phyloP scores from a whole-genome alignment of 2,797 vertebrate species.

The Sus cebifrons region DNA sequence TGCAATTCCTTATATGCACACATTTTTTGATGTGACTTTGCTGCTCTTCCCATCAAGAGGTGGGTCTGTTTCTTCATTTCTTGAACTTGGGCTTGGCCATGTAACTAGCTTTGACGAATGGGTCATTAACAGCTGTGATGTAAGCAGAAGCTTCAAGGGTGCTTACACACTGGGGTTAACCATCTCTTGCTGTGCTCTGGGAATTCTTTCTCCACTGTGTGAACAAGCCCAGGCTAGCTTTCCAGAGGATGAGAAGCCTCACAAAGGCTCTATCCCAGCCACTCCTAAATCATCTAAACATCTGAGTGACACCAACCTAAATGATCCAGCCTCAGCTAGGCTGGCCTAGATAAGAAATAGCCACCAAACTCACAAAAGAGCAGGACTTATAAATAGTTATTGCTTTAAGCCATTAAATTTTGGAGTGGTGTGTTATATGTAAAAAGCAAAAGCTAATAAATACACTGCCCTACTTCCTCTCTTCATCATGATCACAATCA shows the following conservation, averaged over 20 bases:
- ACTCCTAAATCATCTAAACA: neutral
- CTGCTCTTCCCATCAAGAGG: neutral
- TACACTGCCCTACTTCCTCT: neutral
- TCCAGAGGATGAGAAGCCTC: neutral
- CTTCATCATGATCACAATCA: neutral
- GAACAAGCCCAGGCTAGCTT: neutral
- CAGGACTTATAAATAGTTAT: neutral
- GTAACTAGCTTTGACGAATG: neutral
- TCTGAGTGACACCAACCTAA: neutral
- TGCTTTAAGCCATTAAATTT: neutral
- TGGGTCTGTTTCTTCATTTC: slow-evolving; percentile 28
- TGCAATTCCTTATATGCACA: neutral
- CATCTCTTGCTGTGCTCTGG: neutral
- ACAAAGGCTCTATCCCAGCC: neutral
- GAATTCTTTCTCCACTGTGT: neutral
- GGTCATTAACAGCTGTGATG: neutral
- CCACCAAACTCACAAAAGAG: neutral
- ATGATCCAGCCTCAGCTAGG: neutral
- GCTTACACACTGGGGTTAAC: neutral
- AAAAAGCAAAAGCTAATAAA: slow-evolving; percentile 13
- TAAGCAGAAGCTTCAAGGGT: slow-evolving; percentile 54
- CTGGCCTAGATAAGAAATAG: neutral
- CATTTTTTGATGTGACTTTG: neutral
- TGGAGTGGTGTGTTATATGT: neutral
- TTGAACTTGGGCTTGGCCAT: neutral